Evolutionary conservation across 2,888 invertebrate species (phyloP), one percentile per base, ranked within the genome.

Genomic region (Perdita meconis): DNA sequence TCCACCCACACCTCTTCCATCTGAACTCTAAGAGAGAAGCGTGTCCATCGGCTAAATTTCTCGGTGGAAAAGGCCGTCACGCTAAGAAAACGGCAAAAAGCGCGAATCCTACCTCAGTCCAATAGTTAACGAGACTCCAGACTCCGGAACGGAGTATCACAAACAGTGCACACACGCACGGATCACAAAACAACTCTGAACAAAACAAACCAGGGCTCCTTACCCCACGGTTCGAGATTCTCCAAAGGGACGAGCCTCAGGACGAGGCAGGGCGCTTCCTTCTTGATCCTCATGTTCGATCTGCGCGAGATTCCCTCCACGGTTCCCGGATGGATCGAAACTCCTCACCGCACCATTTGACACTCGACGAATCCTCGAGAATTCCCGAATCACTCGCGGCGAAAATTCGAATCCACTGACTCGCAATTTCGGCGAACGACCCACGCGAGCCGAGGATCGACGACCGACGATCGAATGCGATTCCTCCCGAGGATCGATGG

Each of bases 211-310:
- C 30, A 6, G 30, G 6, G 30, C 6, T 30, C 59, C 89, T 82
- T 86, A 91, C 91, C 88, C 91, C 91, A 91, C 10, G 87, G 84
- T n/a, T 90, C 89, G 38, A 90, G 80, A 74, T 89, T 88, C 75
- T 90, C 93, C 77, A 94, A 88, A 22, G 95, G 95, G 90, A 94
- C 93, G 87, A 95, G 94, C 89, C 94, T 93, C 70, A 95, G 93
- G 83, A 95, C 94, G 85, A 95, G 93, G 91, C 95, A 95, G 86
- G 94, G 94, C 83, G 94, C 94, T 91, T 94, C 94, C 92, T 95
- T 93, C 93, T 95, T 95, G 89, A 95, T 94, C 93, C 95, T 94
- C 95, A 95, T 95, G 90, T 93, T 75, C 22, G 19, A 30, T 34
- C 44, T 64, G 38, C 44, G 63, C 61, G 73, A 78, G 73, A 73